Percentiles rank a stretch among this genome's conserved stretches.
Conservation (phyloP, 2,797 vertebrate species). For the Muscicapa comitata region DNA sequence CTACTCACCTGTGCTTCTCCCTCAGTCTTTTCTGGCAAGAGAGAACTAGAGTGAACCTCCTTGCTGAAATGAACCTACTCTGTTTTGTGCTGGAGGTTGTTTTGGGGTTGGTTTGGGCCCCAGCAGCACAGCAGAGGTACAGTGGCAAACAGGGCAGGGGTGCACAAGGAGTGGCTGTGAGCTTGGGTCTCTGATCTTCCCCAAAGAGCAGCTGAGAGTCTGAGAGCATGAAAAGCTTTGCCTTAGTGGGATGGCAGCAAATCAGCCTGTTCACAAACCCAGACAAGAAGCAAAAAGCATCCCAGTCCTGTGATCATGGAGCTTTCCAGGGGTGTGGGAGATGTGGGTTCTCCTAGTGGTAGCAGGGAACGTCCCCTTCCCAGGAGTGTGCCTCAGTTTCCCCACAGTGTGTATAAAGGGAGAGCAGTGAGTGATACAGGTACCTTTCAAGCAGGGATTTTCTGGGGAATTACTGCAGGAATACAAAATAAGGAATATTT, state of each 20-base stretch:
- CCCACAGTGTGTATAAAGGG: background rate
- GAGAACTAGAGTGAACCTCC: rapidly evolving
- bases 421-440: background rate
- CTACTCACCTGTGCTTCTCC: background rate
- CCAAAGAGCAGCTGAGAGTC: background rate
- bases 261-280: background rate
- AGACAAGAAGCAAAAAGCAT: background rate
- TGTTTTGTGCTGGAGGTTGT: background rate
- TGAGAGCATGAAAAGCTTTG: background rate
- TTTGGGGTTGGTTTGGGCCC: background rate
- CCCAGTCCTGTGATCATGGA: background rate
- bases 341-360: background rate
- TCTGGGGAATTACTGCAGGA: background rate
- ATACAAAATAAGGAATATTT: background rate
- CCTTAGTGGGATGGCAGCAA: background rate
- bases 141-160: rapidly evolving
- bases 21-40: background rate
- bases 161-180: background rate
- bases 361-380: background rate
- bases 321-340: background rate
- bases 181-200: background rate
- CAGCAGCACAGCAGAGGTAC: background rate
- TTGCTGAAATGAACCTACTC: background rate
- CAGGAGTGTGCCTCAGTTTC: background rate
- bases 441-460: background rate